Evolutionary conservation across 2,888 invertebrate genomes (phyloP).

Genomic region (Nesidiocoris tenuis): DNA sequence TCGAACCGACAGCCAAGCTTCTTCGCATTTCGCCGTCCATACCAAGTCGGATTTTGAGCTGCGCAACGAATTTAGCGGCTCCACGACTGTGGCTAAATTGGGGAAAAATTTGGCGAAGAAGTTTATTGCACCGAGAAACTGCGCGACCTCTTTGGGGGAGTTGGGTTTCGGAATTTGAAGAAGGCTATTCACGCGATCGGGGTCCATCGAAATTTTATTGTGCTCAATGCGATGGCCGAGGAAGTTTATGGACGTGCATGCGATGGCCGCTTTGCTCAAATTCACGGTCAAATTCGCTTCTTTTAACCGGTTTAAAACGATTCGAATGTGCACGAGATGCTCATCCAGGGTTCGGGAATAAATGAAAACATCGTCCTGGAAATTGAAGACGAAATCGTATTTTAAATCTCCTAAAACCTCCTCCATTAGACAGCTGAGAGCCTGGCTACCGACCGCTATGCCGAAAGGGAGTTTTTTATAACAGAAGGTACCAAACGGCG

Average conservation of each 20-base stretch:
- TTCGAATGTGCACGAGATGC: background rate
- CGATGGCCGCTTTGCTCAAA: background rate
- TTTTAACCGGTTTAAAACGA: background rate
- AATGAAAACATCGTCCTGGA: no score
- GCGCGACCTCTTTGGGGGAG: background rate
- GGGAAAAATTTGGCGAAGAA: constrained; percentile 1
- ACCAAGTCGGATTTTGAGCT: background rate
- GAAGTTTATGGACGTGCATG: background rate
- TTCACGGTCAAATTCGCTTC: background rate
- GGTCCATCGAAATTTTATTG: background rate
- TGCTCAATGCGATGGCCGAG: background rate
- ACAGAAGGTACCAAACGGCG: background rate
- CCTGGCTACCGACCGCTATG: no score
- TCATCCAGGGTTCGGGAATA: background rate
- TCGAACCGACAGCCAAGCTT: background rate
- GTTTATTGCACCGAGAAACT: no score
- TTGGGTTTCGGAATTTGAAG: background rate
- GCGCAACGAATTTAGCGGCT: background rate
- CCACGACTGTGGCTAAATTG: background rate
- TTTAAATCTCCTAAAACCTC: background rate
- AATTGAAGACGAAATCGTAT: background rate
- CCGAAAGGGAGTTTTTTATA: background rate
- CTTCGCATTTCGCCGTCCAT: background rate
- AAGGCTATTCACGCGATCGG: background rate
- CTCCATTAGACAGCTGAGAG: no score